Base-by-base conservation (phyloP, 2,797 vertebrate genomes). In the Fratercula arctica region DNA sequence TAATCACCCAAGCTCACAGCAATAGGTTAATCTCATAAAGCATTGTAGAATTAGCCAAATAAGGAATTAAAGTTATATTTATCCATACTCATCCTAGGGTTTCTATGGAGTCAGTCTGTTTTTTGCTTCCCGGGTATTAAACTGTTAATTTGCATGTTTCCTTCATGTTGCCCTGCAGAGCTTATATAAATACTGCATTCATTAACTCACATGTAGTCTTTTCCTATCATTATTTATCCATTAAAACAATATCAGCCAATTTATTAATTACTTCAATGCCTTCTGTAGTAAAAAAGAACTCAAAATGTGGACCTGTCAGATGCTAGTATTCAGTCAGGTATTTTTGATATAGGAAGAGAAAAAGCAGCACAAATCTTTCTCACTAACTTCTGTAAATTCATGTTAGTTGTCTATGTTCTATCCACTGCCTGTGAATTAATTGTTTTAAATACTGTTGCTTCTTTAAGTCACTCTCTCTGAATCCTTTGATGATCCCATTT, bases 91-190 rank as follows among this genome's bases (percentile, higher is more conserved):
- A 1, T 76, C 50, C 50, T 26, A 48, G 25, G 10, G 61, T 91
- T 96, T 95, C 84, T 88, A 81, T 63, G 59, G 70, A 92, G n/a
- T 87, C 77, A 80, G 50, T 70, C 86, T 90, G 56, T 70, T 95
- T 94, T 82, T 41, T 16, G 53, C 45, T 96, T 95, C 41, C 43
- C 23, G 69, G 35, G 24, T 89, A 85, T 70, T 82, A 90, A 89
- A 60, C 70, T 67, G 46, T 85, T 95, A 85, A 93, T 74, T 37
- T 85, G 57, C 57, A 28, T 74, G 48, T 73, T 94, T 83, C 78
- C n/a, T 75, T 83, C 1, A 0, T 46, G 66, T 68, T 77, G 75
- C 64, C 90, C 78, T 85, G 37, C 57, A 90, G 84, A 53, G 43
- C 61, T 87, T 66, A 80, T 10, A 93, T 33, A 90, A 92, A 95